Evolutionary conservation across 1,140 invertebrate species (phyloP).

Genomic region (Cydia splendana): DNA sequence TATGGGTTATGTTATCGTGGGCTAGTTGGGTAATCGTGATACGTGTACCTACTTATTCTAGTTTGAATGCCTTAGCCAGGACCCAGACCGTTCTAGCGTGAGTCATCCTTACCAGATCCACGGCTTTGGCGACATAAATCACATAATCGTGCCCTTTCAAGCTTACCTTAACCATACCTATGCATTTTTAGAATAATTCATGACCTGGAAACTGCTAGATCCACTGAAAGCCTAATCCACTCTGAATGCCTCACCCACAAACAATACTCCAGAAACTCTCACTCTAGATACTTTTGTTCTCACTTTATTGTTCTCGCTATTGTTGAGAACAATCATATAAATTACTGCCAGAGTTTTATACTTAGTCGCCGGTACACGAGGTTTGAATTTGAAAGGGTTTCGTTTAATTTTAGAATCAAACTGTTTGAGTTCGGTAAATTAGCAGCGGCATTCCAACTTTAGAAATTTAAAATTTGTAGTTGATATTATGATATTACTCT

Average conservation of each 20-base stretch:
- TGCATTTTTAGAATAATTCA: too few species aligned
- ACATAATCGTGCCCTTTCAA: too few species aligned
- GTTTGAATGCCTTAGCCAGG: too few species aligned
- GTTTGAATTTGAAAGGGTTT: neutral
- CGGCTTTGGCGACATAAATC: too few species aligned
- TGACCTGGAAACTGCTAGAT: neutral
- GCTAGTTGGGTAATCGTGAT: neutral
- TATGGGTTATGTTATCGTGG: too few species aligned
- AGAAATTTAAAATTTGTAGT: too few species aligned
- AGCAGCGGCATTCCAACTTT: neutral
- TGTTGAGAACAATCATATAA: constrained; percentile 5
- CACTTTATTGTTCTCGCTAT: neutral
- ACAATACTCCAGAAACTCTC: neutral
- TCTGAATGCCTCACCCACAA: neutral
- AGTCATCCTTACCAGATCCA: too few species aligned
- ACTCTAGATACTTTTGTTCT: neutral
- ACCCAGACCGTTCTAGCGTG: too few species aligned
- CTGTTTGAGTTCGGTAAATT: constrained; percentile 2
- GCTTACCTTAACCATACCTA: too few species aligned
- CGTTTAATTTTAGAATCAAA: neutral
- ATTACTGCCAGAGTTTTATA: neutral
- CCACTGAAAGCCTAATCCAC: neutral
- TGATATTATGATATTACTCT: too few species aligned
- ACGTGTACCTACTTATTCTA: too few species aligned
- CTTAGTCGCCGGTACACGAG: neutral